These are phyloP conservation scores for Calonectris borealis DNA, from an alignment of 2,113 vertebrate species.

Conservation along the genomic window DNA sequence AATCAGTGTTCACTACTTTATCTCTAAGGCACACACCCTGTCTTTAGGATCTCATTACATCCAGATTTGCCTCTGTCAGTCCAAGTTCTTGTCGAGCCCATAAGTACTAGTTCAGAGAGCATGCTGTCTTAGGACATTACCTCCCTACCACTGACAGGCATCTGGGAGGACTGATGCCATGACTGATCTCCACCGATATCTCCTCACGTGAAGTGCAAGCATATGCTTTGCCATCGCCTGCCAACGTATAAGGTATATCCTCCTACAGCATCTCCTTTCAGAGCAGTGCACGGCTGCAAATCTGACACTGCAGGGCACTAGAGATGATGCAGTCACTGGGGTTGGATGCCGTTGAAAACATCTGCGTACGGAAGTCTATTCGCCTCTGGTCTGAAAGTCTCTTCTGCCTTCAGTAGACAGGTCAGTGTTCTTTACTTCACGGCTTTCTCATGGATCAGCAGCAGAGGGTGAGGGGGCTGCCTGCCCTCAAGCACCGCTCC, in stretches of 20 bases:
- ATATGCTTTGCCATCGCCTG: background rate
- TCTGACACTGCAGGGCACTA: background rate
- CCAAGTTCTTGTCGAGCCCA: background rate
- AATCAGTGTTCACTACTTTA: conserved; percentile 51
- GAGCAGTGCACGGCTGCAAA: background rate
- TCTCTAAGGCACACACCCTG: conserved; percentile 63
- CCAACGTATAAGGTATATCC: background rate
- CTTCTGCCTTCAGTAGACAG: background rate
- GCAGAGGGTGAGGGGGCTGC: background rate
- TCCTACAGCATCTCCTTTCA: background rate
- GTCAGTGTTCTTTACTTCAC: background rate
- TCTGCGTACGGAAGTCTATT: rapidly evolving
- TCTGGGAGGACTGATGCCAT: rapidly evolving
- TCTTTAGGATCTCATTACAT: background rate
- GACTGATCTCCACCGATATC: rapidly evolving
- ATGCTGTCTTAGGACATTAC: background rate
- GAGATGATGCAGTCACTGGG: background rate
- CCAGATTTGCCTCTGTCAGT: background rate
- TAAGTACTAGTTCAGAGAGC: no score
- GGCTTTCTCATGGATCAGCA: background rate
- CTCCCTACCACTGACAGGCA: background rate
- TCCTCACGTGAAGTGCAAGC: background rate
- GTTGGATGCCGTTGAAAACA: background rate
- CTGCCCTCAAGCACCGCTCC: background rate
- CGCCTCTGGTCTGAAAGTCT: background rate